Conservation (phyloP, 2,888 invertebrate species). For the Drosophila falleni region DNA sequence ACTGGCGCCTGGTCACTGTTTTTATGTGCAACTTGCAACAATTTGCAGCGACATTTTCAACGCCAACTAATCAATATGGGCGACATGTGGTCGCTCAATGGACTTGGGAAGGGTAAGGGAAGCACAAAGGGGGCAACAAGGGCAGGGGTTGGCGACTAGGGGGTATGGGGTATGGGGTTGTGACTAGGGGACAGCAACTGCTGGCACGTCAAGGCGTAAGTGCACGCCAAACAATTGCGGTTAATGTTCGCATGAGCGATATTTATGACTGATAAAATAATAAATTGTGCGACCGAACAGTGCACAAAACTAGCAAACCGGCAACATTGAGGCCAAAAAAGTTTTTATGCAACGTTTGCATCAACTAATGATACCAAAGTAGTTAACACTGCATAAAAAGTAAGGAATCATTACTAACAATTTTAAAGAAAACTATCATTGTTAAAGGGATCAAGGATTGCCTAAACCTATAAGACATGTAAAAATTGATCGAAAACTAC, state of each 20-base stretch:
- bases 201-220: constrained; percentile 59
- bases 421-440: not conserved
- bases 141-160: too few relatives aligned
- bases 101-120: not conserved
- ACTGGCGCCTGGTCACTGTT: constrained; percentile 27
- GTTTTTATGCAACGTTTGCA: constrained; percentile 30
- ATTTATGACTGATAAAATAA: constrained; percentile 80
- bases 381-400: not conserved
- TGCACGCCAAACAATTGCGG: constrained; percentile 78
- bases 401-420: not conserved
- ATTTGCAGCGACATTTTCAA: constrained; percentile 76
- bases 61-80: constrained; percentile 78
- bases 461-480: too few relatives aligned
- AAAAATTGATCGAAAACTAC: too few relatives aligned
- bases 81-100: constrained; percentile 53
- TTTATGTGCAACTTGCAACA: constrained; percentile 66
- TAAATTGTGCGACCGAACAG: constrained; percentile 51
- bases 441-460: not conserved
- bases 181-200: constrained; percentile 9
- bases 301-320: constrained; percentile 11
- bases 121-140: not conserved
- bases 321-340: constrained; percentile 23
- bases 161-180: not conserved
- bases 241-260: constrained; percentile 76
- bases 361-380: constrained; percentile 19